These are phyloP conservation scores for Achatina immaculata DNA, from an alignment of 1,140 invertebrate species.

Conservation along the genomic window DNA sequence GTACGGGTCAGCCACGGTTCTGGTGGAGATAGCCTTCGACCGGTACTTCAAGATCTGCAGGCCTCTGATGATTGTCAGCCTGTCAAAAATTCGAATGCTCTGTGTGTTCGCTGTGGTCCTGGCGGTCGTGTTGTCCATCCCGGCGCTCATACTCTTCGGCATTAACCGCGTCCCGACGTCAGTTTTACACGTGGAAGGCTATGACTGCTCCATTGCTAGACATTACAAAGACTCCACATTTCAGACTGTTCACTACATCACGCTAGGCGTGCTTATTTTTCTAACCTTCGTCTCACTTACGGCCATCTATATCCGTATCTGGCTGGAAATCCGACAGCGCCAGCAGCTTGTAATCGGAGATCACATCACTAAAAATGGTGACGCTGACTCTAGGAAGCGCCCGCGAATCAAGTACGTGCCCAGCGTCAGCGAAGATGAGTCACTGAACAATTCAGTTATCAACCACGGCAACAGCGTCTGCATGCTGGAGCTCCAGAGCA, in stretches of 20 bases:
- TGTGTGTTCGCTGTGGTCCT: conserved; percentile 49
- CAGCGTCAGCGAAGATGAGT: conserved; percentile 52
- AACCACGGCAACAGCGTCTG: background rate
- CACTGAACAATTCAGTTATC: conserved; percentile 17
- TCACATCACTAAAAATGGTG: conserved; percentile 30
- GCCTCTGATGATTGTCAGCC: conserved; percentile 51
- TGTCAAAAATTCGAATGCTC: conserved; percentile 50
- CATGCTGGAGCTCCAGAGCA: conserved; percentile 28
- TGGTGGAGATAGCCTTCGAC: conserved; percentile 59
- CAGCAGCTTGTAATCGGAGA: conserved; percentile 50
- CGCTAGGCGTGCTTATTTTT: conserved; percentile 46
- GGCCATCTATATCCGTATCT: conserved; percentile 54
- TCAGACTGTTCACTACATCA: conserved; percentile 45
- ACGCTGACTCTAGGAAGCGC: conserved; percentile 9
- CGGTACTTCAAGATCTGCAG: conserved; percentile 60
- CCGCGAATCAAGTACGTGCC: conserved; percentile 40
- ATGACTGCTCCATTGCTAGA: conserved; percentile 55
- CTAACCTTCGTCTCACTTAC: conserved; percentile 47
- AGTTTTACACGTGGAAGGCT: conserved; percentile 33
- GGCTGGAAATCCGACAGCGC: conserved; percentile 51
- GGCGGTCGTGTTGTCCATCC: conserved; percentile 43
- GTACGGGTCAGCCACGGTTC: conserved; percentile 53
- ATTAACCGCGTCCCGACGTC: conserved; percentile 43
- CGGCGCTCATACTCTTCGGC: conserved; percentile 49
- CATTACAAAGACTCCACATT: conserved; percentile 46